A percentile compares a stretch with the other conserved stretches of the same genome.
Evolutionary conservation across 2,888 invertebrate species (phyloP).

Genomic region (Rhyacophila evoluta): DNA sequence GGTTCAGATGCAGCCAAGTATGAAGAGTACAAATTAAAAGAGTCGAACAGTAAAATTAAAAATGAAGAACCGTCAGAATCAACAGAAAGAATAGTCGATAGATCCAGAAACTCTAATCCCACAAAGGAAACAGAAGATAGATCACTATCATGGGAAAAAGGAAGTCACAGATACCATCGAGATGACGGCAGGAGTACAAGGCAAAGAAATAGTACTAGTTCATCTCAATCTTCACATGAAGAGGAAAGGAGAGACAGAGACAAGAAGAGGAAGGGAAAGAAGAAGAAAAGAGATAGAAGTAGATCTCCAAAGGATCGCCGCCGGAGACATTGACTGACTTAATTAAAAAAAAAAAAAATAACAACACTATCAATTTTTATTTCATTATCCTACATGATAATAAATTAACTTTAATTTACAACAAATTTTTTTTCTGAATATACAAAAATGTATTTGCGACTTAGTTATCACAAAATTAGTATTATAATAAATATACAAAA

Average conservation of each 20-base stretch:
- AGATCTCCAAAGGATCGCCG: conserved; percentile 64
- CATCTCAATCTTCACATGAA: conserved; percentile 62
- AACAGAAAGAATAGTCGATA: conserved; percentile 50
- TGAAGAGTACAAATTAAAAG: conserved; percentile 75
- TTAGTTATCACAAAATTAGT: too few species aligned
- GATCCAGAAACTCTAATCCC: not conserved
- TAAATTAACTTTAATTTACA: too few species aligned
- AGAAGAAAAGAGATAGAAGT: conserved; percentile 69
- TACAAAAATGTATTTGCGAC: too few species aligned
- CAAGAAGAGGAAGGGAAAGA: conserved; percentile 72
- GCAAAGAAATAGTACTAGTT: conserved; percentile 54
- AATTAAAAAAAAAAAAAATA: conserved; percentile 15
- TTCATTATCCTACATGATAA: too few species aligned
- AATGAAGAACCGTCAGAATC: conserved; percentile 43
- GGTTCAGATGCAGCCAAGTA: conserved; percentile 77
- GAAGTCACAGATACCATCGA: conserved; percentile 56
- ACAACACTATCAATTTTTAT: not conserved
- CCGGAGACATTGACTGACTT: conserved; percentile 7
- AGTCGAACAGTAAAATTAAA: conserved; percentile 56
- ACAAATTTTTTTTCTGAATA: too few species aligned
- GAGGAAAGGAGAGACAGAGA: conserved; percentile 65
- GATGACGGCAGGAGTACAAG: conserved; percentile 58
- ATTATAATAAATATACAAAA: not conserved
- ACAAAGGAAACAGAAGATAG: not conserved
- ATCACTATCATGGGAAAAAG: not conserved